Base-by-base conservation (phyloP, 2,888 invertebrate genomes). In the Athalia cordata region DNA sequence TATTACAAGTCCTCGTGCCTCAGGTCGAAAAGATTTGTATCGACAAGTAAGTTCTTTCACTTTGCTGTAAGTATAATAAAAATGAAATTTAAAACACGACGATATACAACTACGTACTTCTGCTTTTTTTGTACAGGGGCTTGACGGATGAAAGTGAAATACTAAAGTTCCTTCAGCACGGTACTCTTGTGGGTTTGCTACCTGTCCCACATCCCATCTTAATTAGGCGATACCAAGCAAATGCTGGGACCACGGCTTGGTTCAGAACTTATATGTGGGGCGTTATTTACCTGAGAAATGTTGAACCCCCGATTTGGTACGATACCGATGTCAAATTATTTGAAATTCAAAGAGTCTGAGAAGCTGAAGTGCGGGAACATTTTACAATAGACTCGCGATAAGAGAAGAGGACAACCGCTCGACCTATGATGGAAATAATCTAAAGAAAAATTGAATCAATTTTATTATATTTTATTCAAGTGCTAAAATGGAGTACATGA, bases 21-120 rank as follows among this genome's bases (percentile, higher is more conserved):
- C 99, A 99, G 92, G 99, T 99, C 43, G 99, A 99, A 92, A 99
- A 99, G 92, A 99, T 99, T 85, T 99, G 99, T 91, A 99, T 99
- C 87, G 99, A 99, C 91, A 98, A 98, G 97, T 97, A 88, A 92
- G 94, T 29, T 29, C 29, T 0, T 2, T 29, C 29, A 29, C 29
- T 29, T 29, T 29, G 29, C 29, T 29, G 29, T 29, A 29, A 29
- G 2, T 29, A 29, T 29, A 29, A 2, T 1, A 29, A 29, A 29
- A 29, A 29, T 2, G 29, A 29, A 29, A 0, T 67, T 29, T 6
- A 67, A n/a, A 5, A 13, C 43, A 9, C 43, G 8, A 11, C 49
- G 76, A 70, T 55, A 8, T 52, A 77, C 59, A 74, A 45, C 29
- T 81, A 82, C 29, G 81, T 81, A 90, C 90, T 15, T 90, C 29